Base-by-base conservation (phyloP, 2,888 invertebrate species). In the Stegana nigrithorax region DNA sequence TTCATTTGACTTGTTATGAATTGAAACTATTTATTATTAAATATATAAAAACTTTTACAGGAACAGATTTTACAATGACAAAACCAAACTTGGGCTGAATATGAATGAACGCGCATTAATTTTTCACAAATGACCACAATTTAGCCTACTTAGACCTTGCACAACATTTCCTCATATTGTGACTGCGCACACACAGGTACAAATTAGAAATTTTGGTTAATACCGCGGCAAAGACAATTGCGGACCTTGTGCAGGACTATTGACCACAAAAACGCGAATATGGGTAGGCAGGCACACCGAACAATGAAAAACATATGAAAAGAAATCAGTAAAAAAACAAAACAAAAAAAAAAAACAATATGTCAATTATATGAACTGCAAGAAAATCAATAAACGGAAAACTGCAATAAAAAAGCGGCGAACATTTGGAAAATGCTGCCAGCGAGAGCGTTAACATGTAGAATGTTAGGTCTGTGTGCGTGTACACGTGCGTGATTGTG, bases 201-300 rank as follows among this genome's bases (percentile, higher is more conserved):
- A 64, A 44, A 50, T 25, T 66, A 51, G 42, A 68, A 67, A 71
- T 70, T 77, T 71, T 21, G 65, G n/a, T n/a, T n/a, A n/a, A n/a
- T n/a, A n/a, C n/a, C n/a, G n/a, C n/a, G n/a, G n/a, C n/a, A n/a
- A n/a, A n/a, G n/a, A n/a, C n/a, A n/a, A n/a, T n/a, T 64, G 60
- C 56, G 27, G 72, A 71, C 76, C 82, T 81, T 80, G 81, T 68
- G 68, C 71, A 70, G 81, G 81, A 78, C 69, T 79, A 77, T 78
- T 81, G 81, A 82, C 82, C 80, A 79, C 70, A 68, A 69, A 67
- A 55, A 64, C 44, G 26, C 14, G 42, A 42, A n/a, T 2, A 6
- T 17, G n/a, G 17, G n/a, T 17, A 39, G n/a, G 39, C 39, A 7
- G 17, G 17, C 32, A 32, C 32, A 42, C 17, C 17, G 44, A 39